Percentiles rank a stretch among this genome's conserved stretches.
These are phyloP conservation scores for Drosophila putrida DNA, from an alignment of 2,888 invertebrate genomes.

Conservation along the genomic window DNA sequence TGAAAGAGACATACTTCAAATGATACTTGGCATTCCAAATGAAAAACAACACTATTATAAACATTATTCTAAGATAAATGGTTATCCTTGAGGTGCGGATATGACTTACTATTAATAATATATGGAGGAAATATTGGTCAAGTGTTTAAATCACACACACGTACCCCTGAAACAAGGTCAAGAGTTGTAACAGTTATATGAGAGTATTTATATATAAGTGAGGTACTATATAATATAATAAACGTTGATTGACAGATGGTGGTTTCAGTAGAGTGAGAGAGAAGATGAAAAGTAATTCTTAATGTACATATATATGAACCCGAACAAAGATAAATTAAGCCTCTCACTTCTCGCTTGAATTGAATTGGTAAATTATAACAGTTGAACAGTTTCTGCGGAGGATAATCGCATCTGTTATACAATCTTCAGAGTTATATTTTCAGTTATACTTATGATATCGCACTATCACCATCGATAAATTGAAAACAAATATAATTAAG, in stretches of 20 bases:
- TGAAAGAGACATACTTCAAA: neutral
- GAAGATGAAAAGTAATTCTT: neutral
- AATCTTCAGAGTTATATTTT: neutral
- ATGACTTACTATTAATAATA: neutral
- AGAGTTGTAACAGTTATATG: neutral
- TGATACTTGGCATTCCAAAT: neutral
- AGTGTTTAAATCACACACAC: neutral
- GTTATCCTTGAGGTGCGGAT: neutral
- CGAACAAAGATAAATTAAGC: neutral
- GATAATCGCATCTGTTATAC: conserved; percentile 4
- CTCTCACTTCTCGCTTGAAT: neutral
- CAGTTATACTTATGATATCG: neutral
- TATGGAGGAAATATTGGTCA: neutral
- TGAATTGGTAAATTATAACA: conserved; percentile 9
- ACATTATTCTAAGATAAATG: neutral
- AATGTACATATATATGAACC: neutral
- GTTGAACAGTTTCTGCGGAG: neutral
- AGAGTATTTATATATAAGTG: conserved; percentile 4
- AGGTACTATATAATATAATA: conserved; percentile 3
- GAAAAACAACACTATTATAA: neutral
- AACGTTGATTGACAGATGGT: neutral
- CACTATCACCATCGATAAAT: neutral
- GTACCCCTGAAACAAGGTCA: conserved; percentile 7
- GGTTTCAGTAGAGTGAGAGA: neutral
- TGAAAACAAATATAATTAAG: neutral